Percentiles rank a stretch among this genome's conserved stretches.
phyloP scores from a whole-genome alignment of 2,888 invertebrate species.

The Drosophila monieri region DNA sequence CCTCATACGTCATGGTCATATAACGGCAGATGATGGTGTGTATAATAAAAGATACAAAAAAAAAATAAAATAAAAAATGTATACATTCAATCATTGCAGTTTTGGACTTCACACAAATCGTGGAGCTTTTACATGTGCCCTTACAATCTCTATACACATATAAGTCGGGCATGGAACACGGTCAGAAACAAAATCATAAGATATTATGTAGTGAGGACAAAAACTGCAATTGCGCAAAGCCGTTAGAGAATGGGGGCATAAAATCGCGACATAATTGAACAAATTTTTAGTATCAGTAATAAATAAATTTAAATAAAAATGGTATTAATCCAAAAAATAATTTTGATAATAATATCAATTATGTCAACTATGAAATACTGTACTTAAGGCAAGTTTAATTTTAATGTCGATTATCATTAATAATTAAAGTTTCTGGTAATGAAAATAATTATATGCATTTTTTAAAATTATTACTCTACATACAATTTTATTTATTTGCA shows the following conservation, averaged over 20 bases:
- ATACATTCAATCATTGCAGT: constrained; percentile 87
- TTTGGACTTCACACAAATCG: constrained; percentile 91
- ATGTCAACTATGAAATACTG: no score
- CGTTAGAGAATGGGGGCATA: constrained; percentile 77
- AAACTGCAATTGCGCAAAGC: constrained; percentile 60
- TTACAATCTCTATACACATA: constrained; percentile 91
- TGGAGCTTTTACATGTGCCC: constrained; percentile 94
- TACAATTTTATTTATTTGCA: no score
- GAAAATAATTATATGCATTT: no score
- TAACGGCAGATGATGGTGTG: constrained; percentile 94
- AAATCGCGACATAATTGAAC: constrained; percentile 49
- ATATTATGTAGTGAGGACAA: constrained; percentile 53
- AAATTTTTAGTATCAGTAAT: constrained; percentile 33
- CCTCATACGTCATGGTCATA: constrained; percentile 94
- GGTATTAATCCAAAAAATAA: background rate
- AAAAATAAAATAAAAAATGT: background rate
- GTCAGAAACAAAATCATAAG: constrained; percentile 62
- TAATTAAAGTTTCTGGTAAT: no score
- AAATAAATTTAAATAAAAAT: background rate
- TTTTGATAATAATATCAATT: no score
- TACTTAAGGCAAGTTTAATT: no score
- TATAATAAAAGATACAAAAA: background rate
- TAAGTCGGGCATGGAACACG: constrained; percentile 77
- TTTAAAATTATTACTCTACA: no score
- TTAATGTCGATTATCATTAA: no score